Conservation (phyloP, 2,113 vertebrate genomes). For the Cebus imitator region DNA sequence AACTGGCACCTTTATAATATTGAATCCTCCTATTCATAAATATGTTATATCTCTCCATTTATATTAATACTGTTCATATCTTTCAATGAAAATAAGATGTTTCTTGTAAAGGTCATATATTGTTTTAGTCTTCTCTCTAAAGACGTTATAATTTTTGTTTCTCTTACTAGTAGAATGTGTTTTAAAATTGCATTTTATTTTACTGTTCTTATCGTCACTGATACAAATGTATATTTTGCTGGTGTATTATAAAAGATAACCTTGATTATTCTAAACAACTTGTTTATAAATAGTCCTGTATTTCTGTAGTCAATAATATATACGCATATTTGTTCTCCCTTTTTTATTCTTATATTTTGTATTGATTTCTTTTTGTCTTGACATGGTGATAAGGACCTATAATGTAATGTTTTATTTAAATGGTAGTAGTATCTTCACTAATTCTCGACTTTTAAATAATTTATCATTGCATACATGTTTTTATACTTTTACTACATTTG, state of each 20-base stretch:
- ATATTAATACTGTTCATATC: not conserved
- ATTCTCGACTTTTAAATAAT: not conserved
- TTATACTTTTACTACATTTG: not conserved
- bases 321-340: not conserved
- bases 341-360: not conserved
- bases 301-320: not conserved
- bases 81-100: not conserved
- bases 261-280: not conserved
- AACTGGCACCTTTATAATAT: not conserved
- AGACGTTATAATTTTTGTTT: not conserved
- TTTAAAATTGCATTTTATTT: slow-evolving; percentile 26
- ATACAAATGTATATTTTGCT: not conserved
- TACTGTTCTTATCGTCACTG: not conserved
- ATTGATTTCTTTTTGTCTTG: not conserved
- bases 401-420: not conserved
- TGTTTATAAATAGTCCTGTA: not conserved
- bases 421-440: not conserved
- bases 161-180: not conserved
- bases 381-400: not conserved
- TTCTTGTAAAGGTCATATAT: not conserved
- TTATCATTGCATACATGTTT: not conserved
- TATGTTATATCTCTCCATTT: not conserved
- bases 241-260: not conserved
- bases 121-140: not conserved
- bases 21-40: not conserved